Evolutionary conservation across 2,113 vertebrate species (phyloP), one percentile per base, ranked within the genome.

Genomic region (Platysteira castanea): DNA sequence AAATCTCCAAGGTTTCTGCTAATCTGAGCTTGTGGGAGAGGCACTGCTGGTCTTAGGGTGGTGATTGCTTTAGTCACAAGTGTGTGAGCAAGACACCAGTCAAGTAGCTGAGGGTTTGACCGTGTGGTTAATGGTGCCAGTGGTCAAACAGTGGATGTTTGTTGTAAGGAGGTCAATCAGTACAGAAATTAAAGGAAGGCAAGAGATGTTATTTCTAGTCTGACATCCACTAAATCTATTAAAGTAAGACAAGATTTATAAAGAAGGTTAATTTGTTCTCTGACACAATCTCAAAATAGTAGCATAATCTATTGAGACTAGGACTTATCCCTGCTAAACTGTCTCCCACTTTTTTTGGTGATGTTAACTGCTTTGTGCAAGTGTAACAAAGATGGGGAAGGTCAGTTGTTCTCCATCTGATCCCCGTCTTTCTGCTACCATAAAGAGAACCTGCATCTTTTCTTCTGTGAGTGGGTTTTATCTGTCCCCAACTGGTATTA

Each of bases 231-330:
- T 77, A 84, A 56, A 46, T 83, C 76, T 84, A 76, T 74, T 92
- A 63, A 95, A 95, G 39, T 84, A 60, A 95, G 60, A n/a, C 65
- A 78, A 79, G 78, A 70, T 31, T 89, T 87, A 68, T 54, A 74
- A 93, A 87, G 77, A 65, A 86, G 78, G 69, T 85, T 93, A 81
- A 84, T 95, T 94, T 92, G 53, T 75, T 95, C 86, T 91, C 52
- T 77, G 73, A 63, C 19, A 61, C 44, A 79, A 49, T 92, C 76
- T 78, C 50, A 91, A 79, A 95, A 91, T 84, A 95, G 84, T 35
- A 79, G 74, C 57, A 23, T 92, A 49, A 90, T 84, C 73, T 87
- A 41, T 42, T 84, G 88, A 87, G 71, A 53, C 64, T 53, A 68
- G 41, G 27, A 44, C 57, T 47, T 63, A 88, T 83, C 68, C 37